Percentiles rank a stretch among this genome's conserved stretches.
phyloP scores from a whole-genome alignment of 2,888 invertebrate species.

The Daptonema setosum region DNA sequence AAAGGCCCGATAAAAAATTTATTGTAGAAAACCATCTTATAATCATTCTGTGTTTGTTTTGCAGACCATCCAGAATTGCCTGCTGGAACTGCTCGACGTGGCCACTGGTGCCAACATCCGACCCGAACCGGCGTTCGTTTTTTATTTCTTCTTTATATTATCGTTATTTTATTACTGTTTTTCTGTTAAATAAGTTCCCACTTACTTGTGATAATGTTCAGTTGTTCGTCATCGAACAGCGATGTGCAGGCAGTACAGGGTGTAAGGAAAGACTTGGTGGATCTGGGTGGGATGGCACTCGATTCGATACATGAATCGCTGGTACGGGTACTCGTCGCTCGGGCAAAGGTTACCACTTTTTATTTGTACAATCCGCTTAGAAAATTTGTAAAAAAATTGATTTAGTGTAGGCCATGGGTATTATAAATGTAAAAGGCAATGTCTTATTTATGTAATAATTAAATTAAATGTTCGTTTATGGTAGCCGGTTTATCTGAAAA shows the following conservation, averaged over 20 bases:
- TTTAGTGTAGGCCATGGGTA: too few relatives aligned
- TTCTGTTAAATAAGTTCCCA: neutral
- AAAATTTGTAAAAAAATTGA: too few relatives aligned
- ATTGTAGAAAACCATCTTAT: neutral
- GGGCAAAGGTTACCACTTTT: slow-evolving; percentile 26
- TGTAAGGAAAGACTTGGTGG: too few relatives aligned
- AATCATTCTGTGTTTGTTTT: neutral
- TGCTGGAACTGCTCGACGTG: slow-evolving; percentile 1
- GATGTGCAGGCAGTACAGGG: too few relatives aligned
- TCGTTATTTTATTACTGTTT: neutral
- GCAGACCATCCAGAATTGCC: slow-evolving; percentile 35
- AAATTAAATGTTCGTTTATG: too few relatives aligned
- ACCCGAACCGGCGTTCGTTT: neutral
- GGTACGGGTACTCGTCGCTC: slow-evolving; percentile 58
- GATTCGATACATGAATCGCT: slow-evolving; percentile 73
- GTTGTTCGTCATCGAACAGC: too few relatives aligned
- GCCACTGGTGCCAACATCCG: neutral
- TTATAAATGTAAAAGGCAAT: too few relatives aligned
- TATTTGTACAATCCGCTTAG: neutral
- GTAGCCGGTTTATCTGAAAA: too few relatives aligned
- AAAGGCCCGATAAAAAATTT: too few relatives aligned
- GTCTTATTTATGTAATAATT: too few relatives aligned
- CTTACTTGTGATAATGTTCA: too few relatives aligned
- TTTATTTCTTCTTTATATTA: neutral
- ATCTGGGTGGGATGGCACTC: too few relatives aligned